Conservation (phyloP, 2,888 invertebrate species). For the Drosophila mercatorum region DNA sequence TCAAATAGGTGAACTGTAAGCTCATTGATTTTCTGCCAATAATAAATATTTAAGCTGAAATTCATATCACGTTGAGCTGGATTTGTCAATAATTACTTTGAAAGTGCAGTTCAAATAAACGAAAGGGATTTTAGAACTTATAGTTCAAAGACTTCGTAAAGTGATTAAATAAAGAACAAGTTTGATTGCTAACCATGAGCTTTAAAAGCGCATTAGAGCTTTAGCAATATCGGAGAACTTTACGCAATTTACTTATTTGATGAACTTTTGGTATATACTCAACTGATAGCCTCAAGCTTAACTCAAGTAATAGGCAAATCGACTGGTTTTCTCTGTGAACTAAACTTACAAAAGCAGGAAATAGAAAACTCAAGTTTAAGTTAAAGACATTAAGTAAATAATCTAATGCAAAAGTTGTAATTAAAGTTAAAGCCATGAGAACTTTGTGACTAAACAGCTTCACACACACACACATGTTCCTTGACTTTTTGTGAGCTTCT, state of each 20-base stretch:
- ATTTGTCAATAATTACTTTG: neutral
- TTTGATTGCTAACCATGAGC: neutral
- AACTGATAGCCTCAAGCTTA: conserved; percentile 10
- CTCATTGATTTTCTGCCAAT: neutral
- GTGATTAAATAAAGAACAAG: no score
- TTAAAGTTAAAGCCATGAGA: conserved; percentile 23
- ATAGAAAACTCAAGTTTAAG: conserved; percentile 8
- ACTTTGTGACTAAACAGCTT: conserved; percentile 21
- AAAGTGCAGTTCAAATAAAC: neutral
- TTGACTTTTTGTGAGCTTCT: neutral
- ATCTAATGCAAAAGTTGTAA: conserved; percentile 31
- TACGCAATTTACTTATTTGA: neutral
- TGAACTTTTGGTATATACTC: neutral
- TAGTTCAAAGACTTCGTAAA: no score
- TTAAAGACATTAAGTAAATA: conserved; percentile 11
- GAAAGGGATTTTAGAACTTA: neutral
- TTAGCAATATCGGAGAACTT: neutral
- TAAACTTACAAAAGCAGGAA: neutral
- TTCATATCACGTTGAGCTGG: neutral
- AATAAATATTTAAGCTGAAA: neutral
- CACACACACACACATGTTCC: neutral
- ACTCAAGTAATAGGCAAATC: neutral
- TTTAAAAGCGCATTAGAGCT: neutral
- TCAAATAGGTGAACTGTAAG: no score
- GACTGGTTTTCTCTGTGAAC: neutral